A percentile compares a stretch with the other conserved stretches of the same genome.
phyloP scores from a whole-genome alignment of 2,113 vertebrate genomes.

The Crotalus horridus region DNA sequence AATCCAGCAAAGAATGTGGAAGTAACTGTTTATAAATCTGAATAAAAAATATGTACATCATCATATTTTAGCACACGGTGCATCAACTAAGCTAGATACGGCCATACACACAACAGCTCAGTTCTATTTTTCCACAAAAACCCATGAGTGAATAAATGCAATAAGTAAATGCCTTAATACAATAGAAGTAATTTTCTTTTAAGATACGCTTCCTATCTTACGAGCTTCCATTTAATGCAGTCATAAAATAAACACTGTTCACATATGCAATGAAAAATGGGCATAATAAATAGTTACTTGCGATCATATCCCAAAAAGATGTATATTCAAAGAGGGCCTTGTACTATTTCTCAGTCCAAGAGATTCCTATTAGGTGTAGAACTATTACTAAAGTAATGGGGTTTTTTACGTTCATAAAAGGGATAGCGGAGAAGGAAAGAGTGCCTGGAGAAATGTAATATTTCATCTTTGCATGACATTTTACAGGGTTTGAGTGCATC shows the following conservation, averaged over 20 bases:
- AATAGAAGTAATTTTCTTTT: background rate
- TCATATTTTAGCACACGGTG: background rate
- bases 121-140: conserved; percentile 2
- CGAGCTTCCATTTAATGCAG: background rate
- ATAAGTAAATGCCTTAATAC: conserved; percentile 3
- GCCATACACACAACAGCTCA: too few relatives aligned
- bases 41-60: background rate
- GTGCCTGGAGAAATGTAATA: background rate
- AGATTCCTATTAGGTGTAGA: background rate
- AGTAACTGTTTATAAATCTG: background rate
- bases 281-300: background rate
- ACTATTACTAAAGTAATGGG: background rate
- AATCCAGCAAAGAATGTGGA: background rate
- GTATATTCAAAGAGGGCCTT: fast-evolving
- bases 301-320: background rate
- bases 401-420: background rate
- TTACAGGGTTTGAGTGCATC: background rate
- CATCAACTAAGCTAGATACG: background rate
- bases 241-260: background rate
- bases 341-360: background rate
- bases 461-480: background rate
- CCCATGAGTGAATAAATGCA: background rate
- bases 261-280: background rate
- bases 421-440: background rate
- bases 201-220: background rate